Base-by-base conservation (phyloP, 2,113 vertebrate genomes). In the Saguinus midas region DNA sequence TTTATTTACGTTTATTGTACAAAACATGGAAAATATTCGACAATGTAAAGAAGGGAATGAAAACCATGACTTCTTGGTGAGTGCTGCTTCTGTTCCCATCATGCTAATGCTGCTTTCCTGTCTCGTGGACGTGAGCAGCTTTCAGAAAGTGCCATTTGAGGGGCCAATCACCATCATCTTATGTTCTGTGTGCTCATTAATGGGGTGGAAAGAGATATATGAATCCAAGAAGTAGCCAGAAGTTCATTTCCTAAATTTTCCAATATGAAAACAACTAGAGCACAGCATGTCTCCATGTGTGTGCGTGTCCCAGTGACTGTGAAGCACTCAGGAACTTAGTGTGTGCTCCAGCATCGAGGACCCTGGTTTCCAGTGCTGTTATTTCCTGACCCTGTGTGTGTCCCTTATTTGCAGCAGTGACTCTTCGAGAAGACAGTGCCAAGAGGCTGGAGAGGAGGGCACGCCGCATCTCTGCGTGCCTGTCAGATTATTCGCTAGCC, bases 401-500 rank as follows among this genome's bases (percentile, higher is more conserved):
- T 95, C 32, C 3, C 52, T 98, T 87, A 40, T 90, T 97, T 97
- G 61, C 95, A 99, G 99, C 99, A 95, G 99, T 99, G 96, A 99
- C 99, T 93, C 98, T 99, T 87, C 99, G 99, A 93, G 99, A 99
- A 97, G 99, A 99, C 98, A 99, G 99, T 0, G 98, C 98, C 37
- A 99, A 98, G 98, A 98, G 99, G 88, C 98, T 99, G 84, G 99
- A 99, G 95, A 99, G 99, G 95, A 99, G 99, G 97, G 98, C 99
- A 45, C 99, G 99, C 97, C 99, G 99, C 82, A 99, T 99, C 93
- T 99, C 99, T 64, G 98, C 99, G 32, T 99, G 99, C 75, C 98
- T 99, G 96, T 99, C 99, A 32, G 99, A 99, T 98, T 99, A 99
- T 90, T 99, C 99, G 40, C 98, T 99, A 96, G 99, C 99, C 96